phyloP scores from a whole-genome alignment of 1,140 invertebrate genomes.

The Micrasema minimum region DNA sequence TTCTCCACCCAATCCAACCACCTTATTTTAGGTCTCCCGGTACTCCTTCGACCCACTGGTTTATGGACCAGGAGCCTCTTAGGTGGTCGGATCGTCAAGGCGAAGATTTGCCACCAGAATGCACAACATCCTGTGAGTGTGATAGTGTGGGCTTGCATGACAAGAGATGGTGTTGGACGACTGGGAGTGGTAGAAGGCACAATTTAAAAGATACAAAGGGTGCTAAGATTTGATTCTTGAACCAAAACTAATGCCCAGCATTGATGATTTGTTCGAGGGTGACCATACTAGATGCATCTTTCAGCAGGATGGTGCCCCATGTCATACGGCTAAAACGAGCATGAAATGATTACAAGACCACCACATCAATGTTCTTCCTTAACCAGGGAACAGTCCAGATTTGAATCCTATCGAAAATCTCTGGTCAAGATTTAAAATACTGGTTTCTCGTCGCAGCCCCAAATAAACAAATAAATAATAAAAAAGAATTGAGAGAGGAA shows the following conservation, averaged over 20 bases:
- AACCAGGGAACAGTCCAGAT: background rate
- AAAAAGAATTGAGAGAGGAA: too few relatives aligned
- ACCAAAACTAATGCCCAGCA: background rate
- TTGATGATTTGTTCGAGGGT: background rate
- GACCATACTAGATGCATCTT: background rate
- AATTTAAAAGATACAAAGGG: background rate
- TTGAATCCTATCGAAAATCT: background rate
- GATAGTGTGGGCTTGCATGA: background rate
- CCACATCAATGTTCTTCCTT: slow-evolving; percentile 1
- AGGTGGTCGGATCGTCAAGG: too few relatives aligned
- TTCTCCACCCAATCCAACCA: too few relatives aligned
- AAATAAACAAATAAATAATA: too few relatives aligned
- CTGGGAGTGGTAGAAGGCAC: background rate
- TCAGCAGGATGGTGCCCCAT: slow-evolving; percentile 9
- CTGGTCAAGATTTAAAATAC: background rate
- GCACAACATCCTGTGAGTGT: background rate
- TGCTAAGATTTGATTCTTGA: slow-evolving; percentile 2
- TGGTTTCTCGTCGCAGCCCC: background rate
- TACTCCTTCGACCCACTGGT: too few relatives aligned
- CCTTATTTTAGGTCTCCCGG: too few relatives aligned
- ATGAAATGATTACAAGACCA: slow-evolving; percentile 2
- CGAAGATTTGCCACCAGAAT: background rate
- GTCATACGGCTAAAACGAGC: background rate
- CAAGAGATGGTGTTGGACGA: too few relatives aligned
- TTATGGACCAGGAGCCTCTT: too few relatives aligned